Base-by-base conservation (phyloP, 1,140 invertebrate species). In the Drosophila lini region DNA sequence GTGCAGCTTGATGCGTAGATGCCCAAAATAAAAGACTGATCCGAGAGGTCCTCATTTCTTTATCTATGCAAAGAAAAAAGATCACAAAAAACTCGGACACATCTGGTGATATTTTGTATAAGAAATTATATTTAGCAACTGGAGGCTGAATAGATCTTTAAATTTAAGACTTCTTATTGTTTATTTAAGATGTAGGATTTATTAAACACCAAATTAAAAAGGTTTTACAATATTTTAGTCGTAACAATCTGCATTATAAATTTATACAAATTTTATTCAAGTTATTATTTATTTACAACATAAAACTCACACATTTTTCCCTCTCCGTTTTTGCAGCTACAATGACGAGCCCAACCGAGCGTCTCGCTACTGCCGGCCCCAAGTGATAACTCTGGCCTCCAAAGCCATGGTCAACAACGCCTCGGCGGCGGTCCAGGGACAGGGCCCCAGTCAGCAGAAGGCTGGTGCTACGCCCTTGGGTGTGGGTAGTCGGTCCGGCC, bases 321-420 rank as follows among this genome's bases (percentile, higher is more conserved):
- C 9, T 59, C 53, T 41, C 25, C 22, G 38, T 36, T 22, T 10
- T 91, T 91, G 2, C 77, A 91, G 90, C 47, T 91, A 82, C 70
- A 91, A 91, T 90, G 91, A 92, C 52, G 90, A 92, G 69, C 45
- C 79, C 55, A 91, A 91, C 55, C 68, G 90, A 78, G 63, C 86
- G 25, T 82, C 86, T 36, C 90, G 90, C 63, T 92, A 91, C 78
- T 92, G 84, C 60, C 91, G 91, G 38, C 91, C 91, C 22, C 90
- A 91, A 73, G 84, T 90, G 60, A 90, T 91, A 74, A 92, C 88
- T 55, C 70, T 92, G 61, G 91, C 84, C 62, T 91, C 91, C 57
- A 92, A 91, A 82, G 91, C 88, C 62, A 92, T 92, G 86, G 90
- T 91, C 57, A 91, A 92, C 65, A 92, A 91, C 61, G 91, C 91